Conservation (phyloP, 2,888 invertebrate species). For the Plebejus anna region DNA sequence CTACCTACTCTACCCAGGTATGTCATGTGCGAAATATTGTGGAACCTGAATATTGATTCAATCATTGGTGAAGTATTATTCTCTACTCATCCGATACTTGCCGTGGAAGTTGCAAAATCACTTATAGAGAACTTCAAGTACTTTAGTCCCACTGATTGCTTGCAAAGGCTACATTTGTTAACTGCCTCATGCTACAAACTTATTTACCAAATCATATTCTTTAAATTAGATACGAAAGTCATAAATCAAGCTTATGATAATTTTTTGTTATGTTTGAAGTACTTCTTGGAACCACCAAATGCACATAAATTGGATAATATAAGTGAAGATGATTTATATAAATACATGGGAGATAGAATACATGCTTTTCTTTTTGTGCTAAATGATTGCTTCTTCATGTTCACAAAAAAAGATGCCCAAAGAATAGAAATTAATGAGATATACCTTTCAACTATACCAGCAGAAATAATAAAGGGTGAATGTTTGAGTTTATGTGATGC, state of each 20-base stretch:
- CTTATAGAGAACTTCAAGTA: slow-evolving; percentile 61
- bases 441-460: slow-evolving; percentile 11
- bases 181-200: slow-evolving; percentile 54
- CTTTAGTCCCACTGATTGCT: slow-evolving; percentile 52
- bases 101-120: slow-evolving; percentile 55
- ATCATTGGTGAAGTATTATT: slow-evolving; percentile 60
- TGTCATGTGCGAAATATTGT: slow-evolving; percentile 65
- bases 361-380: slow-evolving; percentile 48
- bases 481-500: slow-evolving; percentile 14
- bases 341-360: slow-evolving; percentile 55
- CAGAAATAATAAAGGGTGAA: slow-evolving; percentile 2
- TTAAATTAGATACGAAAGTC: slow-evolving; percentile 46
- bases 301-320: slow-evolving; percentile 49
- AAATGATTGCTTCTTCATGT: slow-evolving; percentile 46
- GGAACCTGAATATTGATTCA: slow-evolving; percentile 57
- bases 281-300: slow-evolving; percentile 59
- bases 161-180: slow-evolving; percentile 50
- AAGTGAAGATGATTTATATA: slow-evolving; percentile 53
- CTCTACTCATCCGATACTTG: slow-evolving; percentile 54
- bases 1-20: slow-evolving; percentile 59
- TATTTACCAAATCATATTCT: slow-evolving; percentile 56
- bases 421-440: background rate
- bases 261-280: slow-evolving; percentile 56
- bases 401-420: background rate
- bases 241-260: slow-evolving; percentile 46